Evolutionary conservation across 2,888 invertebrate genomes (phyloP).

Genomic region (Bellardia bayeri): DNA sequence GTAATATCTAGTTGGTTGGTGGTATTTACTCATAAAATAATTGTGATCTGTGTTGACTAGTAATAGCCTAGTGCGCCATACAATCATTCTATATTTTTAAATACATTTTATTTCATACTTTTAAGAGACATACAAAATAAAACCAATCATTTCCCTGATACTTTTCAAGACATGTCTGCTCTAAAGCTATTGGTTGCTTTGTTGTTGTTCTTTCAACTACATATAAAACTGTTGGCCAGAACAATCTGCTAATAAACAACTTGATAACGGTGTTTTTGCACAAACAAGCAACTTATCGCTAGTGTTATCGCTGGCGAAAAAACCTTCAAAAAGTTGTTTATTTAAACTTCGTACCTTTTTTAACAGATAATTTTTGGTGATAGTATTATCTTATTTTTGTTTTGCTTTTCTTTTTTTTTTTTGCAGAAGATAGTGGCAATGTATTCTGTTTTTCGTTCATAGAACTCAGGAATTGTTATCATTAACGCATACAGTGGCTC

Average conservation of each 20-base stretch:
- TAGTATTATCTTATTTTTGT: not conserved
- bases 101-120: too few relatives aligned
- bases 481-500: not conserved
- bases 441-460: not conserved
- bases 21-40: too few relatives aligned
- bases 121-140: too few relatives aligned
- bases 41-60: too few relatives aligned
- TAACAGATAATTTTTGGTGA: not conserved
- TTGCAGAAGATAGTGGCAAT: too few relatives aligned
- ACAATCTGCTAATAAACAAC: not conserved
- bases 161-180: too few relatives aligned
- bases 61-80: too few relatives aligned
- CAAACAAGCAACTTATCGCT: not conserved
- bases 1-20: too few relatives aligned
- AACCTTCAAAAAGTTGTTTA: conserved; percentile 58
- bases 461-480: not conserved
- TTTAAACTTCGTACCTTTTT: not conserved
- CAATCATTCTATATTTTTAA: too few relatives aligned
- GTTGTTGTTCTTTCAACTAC: not conserved
- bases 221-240: not conserved
- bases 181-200: not conserved
- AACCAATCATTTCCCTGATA: too few relatives aligned
- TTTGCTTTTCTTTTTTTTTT: not conserved
- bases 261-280: conserved; percentile 46
- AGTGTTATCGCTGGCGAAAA: not conserved